These are phyloP conservation scores for Ennomos fuscantarius DNA, from an alignment of 2,888 invertebrate species.

Conservation along the genomic window DNA sequence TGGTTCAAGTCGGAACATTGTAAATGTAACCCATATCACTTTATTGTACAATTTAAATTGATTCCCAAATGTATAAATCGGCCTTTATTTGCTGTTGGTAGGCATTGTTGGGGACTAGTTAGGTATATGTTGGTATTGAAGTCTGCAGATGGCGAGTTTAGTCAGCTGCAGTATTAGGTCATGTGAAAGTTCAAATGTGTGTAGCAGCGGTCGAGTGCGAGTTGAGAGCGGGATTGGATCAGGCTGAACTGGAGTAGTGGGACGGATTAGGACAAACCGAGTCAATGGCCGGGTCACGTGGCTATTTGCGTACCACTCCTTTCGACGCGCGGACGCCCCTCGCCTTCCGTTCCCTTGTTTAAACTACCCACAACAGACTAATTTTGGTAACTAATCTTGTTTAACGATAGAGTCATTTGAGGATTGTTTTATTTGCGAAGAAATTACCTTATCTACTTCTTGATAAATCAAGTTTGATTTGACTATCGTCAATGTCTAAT, in stretches of 20 bases:
- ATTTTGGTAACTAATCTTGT: conserved; percentile 74
- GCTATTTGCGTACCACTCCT: conserved; percentile 78
- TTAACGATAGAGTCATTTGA: conserved; percentile 55
- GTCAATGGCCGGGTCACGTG: conserved; percentile 84
- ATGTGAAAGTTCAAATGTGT: conserved; percentile 61
- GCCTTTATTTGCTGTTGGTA: conserved; percentile 20
- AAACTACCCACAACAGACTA: conserved; percentile 70
- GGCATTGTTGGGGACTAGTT: conserved; percentile 12
- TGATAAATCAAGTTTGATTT: conserved; percentile 16
- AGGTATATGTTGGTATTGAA: conserved; percentile 20
- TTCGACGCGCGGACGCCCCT: conserved; percentile 54
- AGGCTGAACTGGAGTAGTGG: conserved; percentile 81
- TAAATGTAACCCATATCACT: conserved; percentile 45
- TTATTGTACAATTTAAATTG: conserved; percentile 37
- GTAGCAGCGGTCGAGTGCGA: conserved; percentile 39
- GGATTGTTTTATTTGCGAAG: conserved; percentile 35
- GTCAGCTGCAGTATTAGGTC: conserved; percentile 63
- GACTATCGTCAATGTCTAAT: neutral
- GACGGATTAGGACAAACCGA: conserved; percentile 84
- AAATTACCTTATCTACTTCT: conserved; percentile 26
- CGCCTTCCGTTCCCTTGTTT: conserved; percentile 68
- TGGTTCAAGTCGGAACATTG: conserved; percentile 48
- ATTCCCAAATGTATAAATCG: conserved; percentile 38
- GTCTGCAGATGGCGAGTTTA: conserved; percentile 46
- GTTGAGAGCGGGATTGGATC: conserved; percentile 49